phyloP scores from a whole-genome alignment of 2,888 invertebrate genomes.

The Pachydiplax longipennis region DNA sequence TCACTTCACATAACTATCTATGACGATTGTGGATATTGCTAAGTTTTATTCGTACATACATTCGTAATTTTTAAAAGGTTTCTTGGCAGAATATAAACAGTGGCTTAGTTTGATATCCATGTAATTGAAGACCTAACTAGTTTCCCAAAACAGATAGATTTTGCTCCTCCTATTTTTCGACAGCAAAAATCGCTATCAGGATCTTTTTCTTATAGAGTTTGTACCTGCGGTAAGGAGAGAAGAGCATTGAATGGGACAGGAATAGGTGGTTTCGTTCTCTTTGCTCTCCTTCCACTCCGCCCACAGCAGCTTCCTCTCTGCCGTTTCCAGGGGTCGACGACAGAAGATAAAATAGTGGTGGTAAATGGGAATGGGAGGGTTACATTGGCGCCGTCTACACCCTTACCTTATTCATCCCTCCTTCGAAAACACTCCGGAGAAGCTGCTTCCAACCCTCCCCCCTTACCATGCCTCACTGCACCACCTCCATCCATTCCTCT shows the following conservation, averaged over 20 bases:
- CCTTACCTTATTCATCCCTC: neutral
- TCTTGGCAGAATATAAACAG: too few species aligned
- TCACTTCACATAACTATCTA: too few species aligned
- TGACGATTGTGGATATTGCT: too few species aligned
- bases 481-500: neutral
- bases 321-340: neutral
- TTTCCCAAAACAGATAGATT: too few species aligned
- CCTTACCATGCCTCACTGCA: neutral
- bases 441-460: neutral
- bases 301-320: neutral
- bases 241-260: neutral
- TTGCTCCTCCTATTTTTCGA: too few species aligned
- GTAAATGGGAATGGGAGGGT: neutral
- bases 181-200: too few species aligned
- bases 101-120: too few species aligned
- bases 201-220: neutral
- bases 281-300: neutral
- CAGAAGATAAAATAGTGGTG: neutral
- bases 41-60: too few species aligned
- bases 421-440: neutral
- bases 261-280: neutral
- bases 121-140: too few species aligned
- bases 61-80: too few species aligned
- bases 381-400: conserved; percentile 28
- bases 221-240: neutral